Percentiles rank a stretch among this genome's conserved stretches.
These are phyloP conservation scores for Salpingus planirostris DNA, from an alignment of 2,888 invertebrate species.

Conservation along the genomic window DNA sequence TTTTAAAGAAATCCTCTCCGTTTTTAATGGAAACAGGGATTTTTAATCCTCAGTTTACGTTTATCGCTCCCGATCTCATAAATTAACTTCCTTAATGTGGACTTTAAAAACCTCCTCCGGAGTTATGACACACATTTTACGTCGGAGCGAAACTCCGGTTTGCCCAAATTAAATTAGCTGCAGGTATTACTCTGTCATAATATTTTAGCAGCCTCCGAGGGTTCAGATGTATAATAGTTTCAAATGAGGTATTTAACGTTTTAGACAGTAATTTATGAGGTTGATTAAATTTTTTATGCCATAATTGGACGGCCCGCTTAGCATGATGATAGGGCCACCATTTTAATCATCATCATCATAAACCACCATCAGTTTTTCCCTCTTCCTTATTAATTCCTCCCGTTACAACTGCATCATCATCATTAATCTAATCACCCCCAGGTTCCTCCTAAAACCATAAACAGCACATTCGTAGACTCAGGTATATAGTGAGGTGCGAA, in stretches of 20 bases:
- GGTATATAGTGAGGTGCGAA: too few species aligned
- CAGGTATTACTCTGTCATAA: conserved; percentile 26
- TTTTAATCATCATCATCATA: too few species aligned
- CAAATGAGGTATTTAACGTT: conserved; percentile 17
- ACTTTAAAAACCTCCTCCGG: conserved; percentile 14
- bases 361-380: too few species aligned
- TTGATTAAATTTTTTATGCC: conserved; percentile 12
- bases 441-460: too few species aligned
- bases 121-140: conserved; percentile 20
- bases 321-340: too few species aligned
- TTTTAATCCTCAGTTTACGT: conserved; percentile 20
- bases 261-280: conserved; percentile 7
- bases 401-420: too few species aligned
- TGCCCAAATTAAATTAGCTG: conserved; percentile 25
- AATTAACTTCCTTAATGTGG: conserved; percentile 18
- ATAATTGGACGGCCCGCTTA: conserved; percentile 1
- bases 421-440: too few species aligned
- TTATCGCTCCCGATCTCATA: conserved; percentile 16
- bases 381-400: too few species aligned
- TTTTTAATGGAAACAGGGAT: conserved; percentile 14
- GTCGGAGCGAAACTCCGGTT: conserved; percentile 18
- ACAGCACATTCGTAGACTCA: too few species aligned
- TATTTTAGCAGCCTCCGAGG: conserved; percentile 21
- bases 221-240: conserved; percentile 18
- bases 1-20: too few species aligned